Conservation (phyloP, 2,888 invertebrate genomes). For the Macaria notata region DNA sequence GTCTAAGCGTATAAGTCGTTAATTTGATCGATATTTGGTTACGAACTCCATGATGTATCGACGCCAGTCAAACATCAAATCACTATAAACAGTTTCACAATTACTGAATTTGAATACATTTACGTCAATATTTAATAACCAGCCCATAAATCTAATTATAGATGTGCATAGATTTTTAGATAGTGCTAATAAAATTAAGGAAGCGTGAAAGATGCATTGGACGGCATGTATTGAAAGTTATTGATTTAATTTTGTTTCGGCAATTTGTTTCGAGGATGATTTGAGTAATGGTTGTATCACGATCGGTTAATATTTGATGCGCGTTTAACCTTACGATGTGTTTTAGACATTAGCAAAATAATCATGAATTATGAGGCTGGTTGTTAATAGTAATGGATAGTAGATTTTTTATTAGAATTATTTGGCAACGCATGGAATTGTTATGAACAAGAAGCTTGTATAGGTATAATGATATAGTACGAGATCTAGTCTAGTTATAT, state of each 20-base stretch:
- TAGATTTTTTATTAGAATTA: too few relatives aligned
- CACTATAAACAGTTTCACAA: slow-evolving; percentile 70
- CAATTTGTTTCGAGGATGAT: slow-evolving; percentile 37
- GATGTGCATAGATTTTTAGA: slow-evolving; percentile 56
- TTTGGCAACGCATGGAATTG: too few relatives aligned
- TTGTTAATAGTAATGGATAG: too few relatives aligned
- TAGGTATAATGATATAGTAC: too few relatives aligned
- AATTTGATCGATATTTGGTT: slow-evolving; percentile 45
- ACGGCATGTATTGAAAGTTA: slow-evolving; percentile 47
- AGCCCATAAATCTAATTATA: slow-evolving; percentile 67
- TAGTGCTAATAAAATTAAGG: slow-evolving; percentile 57
- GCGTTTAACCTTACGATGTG: slow-evolving; percentile 8
- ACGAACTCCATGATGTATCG: slow-evolving; percentile 63
- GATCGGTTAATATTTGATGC: slow-evolving; percentile 16
- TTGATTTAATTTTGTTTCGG: slow-evolving; percentile 40
- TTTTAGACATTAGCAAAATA: not conserved
- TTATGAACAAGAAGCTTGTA: too few relatives aligned
- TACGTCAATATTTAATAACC: slow-evolving; percentile 67
- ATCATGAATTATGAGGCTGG: not conserved
- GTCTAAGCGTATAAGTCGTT: slow-evolving; percentile 36
- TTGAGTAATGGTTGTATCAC: slow-evolving; percentile 36
- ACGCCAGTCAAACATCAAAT: slow-evolving; percentile 64
- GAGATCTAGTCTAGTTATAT: too few relatives aligned
- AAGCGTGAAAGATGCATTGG: slow-evolving; percentile 44
- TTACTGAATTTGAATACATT: slow-evolving; percentile 75